Percentiles rank a stretch among this genome's conserved stretches.
Conservation (phyloP, 2,113 vertebrate species). For the Phalacrocorax carbo region DNA sequence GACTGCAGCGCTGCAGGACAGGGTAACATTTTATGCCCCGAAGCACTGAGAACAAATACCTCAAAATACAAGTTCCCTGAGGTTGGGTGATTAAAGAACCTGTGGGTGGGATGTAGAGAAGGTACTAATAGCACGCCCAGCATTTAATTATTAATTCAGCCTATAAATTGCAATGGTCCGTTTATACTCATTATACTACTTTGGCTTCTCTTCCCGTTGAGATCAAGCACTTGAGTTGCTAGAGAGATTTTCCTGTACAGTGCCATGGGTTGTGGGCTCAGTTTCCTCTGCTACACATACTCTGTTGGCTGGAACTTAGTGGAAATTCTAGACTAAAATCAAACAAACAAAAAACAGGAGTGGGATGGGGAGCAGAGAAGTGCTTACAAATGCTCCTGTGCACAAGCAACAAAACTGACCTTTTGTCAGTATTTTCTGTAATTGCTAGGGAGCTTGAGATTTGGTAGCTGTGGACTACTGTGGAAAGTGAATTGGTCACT, state of each 20-base stretch:
- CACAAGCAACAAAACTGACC: neutral
- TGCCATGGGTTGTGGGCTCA: neutral
- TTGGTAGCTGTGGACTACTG: neutral
- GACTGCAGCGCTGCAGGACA: neutral
- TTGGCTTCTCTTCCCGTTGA: neutral
- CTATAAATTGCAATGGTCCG: neutral
- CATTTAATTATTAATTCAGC: constrained; percentile 30
- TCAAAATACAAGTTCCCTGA: neutral
- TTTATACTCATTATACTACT: neutral
- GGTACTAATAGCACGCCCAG: neutral
- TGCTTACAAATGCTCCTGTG: neutral
- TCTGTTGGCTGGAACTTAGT: neutral
- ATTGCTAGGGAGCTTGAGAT: neutral
- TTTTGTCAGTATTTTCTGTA: neutral
- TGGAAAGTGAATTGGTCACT: neutral
- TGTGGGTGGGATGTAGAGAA: neutral
- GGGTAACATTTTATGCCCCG: neutral
- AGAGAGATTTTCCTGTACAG: neutral
- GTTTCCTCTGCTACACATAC: neutral
- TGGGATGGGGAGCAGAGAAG: neutral
- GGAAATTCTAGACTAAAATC: neutral
- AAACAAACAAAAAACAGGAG: neutral
- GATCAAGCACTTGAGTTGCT: neutral
- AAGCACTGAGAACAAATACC: neutral
- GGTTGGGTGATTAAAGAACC: neutral